Evolutionary conservation across 2,797 vertebrate genomes (phyloP).

Genomic region (Holocentrus rufus): DNA sequence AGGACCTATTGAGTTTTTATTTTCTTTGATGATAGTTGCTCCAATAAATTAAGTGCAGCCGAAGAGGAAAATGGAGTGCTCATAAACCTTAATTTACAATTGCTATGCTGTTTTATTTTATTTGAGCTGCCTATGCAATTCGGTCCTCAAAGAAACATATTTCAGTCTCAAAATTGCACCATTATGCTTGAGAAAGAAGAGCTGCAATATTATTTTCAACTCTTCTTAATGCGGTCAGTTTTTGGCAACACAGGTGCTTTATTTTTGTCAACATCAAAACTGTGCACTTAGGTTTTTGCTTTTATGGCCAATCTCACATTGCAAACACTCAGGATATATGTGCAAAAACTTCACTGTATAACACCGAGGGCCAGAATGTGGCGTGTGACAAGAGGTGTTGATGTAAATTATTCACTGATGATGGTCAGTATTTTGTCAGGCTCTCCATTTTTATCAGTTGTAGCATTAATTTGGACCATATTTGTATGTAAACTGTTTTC

Average conservation of each 20-base stretch:
- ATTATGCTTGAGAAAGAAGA: conserved; percentile 85
- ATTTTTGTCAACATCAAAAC: conserved; percentile 77
- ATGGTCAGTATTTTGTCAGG: conserved; percentile 67
- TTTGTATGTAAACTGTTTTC: conserved; percentile 49
- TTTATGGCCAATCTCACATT: conserved; percentile 48
- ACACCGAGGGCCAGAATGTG: conserved; percentile 43
- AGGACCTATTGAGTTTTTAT: conserved; percentile 56
- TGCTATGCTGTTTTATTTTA: conserved; percentile 63
- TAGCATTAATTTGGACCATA: conserved; percentile 56
- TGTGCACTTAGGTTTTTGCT: conserved; percentile 70
- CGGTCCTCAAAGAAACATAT: conserved; percentile 66
- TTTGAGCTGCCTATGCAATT: conserved; percentile 90
- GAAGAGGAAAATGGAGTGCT: conserved; percentile 38
- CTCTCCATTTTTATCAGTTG: conserved; percentile 40
- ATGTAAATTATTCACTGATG: conserved; percentile 51
- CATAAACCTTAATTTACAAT: conserved; percentile 25
- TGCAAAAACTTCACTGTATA: conserved; percentile 60
- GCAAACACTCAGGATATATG: conserved; percentile 74
- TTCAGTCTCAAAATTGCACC: conserved; percentile 79
- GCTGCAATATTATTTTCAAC: conserved; percentile 60
- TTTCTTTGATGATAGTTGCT: conserved; percentile 40
- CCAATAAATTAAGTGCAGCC: conserved; percentile 42
- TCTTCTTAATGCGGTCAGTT: conserved; percentile 83
- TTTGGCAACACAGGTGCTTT: conserved; percentile 81
- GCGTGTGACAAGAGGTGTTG: conserved; percentile 45